These are phyloP conservation scores for Spatulosminthurus flaviceps DNA, from an alignment of 2,888 invertebrate species.

Conservation along the genomic window DNA sequence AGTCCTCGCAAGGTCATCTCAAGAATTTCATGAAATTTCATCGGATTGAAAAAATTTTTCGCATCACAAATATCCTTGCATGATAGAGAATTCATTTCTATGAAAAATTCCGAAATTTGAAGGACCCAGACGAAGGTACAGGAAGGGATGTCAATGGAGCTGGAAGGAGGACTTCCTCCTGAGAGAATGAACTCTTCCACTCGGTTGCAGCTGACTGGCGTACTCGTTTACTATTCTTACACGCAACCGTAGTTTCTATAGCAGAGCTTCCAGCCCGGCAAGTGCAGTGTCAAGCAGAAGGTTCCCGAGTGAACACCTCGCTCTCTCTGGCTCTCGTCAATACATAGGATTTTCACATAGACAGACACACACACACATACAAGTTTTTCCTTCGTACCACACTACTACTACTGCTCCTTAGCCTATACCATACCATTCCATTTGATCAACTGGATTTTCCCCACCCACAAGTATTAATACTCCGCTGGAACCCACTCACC, in stretches of 20 bases:
- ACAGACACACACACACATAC: no score
- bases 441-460: not conserved
- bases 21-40: conserved; percentile 46
- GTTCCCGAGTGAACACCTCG: conserved; percentile 7
- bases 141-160: not conserved
- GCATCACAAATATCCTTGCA: not conserved
- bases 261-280: conserved; percentile 50
- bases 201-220: conserved; percentile 70
- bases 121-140: no score
- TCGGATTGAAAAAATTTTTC: not conserved
- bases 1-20: conserved; percentile 60
- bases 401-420: conserved; percentile 23
- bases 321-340: conserved; percentile 12
- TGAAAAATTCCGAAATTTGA: not conserved
- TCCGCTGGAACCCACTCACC: conserved; percentile 1
- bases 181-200: conserved; percentile 65
- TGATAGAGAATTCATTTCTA: no score
- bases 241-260: conserved; percentile 62
- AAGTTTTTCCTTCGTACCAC: not conserved
- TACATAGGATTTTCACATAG: no score
- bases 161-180: conserved; percentile 64
- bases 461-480: not conserved
- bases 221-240: conserved; percentile 66
- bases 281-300: conserved; percentile 41
- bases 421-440: not conserved